These are phyloP conservation scores for Aradophagus sp. DNA, from an alignment of 1,140 invertebrate genomes.

Conservation along the genomic window DNA sequence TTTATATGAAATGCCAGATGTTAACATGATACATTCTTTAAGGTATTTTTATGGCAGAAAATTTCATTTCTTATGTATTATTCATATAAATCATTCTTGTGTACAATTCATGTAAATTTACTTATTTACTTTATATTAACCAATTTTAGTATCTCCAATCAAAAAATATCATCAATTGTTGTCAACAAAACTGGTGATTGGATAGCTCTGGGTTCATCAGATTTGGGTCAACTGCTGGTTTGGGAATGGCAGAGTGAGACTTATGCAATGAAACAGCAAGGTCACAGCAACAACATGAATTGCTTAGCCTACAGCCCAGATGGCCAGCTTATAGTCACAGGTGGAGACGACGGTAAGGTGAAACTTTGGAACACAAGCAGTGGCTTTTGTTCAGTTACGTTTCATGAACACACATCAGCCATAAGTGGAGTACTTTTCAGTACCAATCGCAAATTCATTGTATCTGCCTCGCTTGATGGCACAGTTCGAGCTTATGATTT, in stretches of 20 bases:
- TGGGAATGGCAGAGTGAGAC: conserved; percentile 99
- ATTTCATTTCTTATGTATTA: too few species aligned
- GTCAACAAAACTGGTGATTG: conserved; percentile 94
- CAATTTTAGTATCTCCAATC: conserved; percentile 84
- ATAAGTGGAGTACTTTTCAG: conserved; percentile 90
- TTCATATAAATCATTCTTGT: too few species aligned
- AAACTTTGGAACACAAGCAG: conserved; percentile 95
- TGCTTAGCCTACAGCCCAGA: conserved; percentile 93
- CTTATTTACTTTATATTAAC: too few species aligned
- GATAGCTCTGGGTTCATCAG: conserved; percentile 91
- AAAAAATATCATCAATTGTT: conserved; percentile 85
- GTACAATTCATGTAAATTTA: too few species aligned
- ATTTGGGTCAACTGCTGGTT: conserved; percentile 92
- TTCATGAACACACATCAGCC: conserved; percentile 89
- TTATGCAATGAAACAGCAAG: conserved; percentile 98
- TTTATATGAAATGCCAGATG: conserved; percentile 94
- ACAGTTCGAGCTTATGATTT: conserved; percentile 97
- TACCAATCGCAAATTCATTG: conserved; percentile 91
- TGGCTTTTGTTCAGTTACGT: conserved; percentile 97
- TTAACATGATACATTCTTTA: conserved; percentile 93
- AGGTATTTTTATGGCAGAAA: conserved; percentile 73
- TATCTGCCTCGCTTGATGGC: conserved; percentile 94
- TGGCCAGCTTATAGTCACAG: conserved; percentile 92
- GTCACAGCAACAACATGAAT: conserved; percentile 92
- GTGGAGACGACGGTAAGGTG: conserved; percentile 96